Base-by-base conservation (phyloP, 2,113 vertebrate species). In the Pangasianodon gigas region DNA sequence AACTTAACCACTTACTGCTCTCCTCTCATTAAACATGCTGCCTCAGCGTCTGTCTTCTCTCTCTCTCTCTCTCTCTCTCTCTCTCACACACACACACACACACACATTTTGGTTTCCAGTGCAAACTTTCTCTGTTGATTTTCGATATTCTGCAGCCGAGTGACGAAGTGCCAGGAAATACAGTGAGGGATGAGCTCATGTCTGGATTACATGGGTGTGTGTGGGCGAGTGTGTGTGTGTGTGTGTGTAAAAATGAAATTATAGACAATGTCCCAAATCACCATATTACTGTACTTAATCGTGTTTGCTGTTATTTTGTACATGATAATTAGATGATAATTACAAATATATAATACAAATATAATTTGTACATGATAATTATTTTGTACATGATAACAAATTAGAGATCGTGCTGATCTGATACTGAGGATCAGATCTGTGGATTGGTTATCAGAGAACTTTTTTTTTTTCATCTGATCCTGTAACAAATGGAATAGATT, bases 221-320 rank as follows among this genome's bases (percentile, higher is more conserved):
- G n/a, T 83, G 51, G 37, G 80, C 24, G 81, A 37, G 51, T 37
- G 80, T 32, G 51, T 56, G 80, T 82, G 80, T 54, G 79, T 81
- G 79, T 58, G 81, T 58, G 81, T 58, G 81, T 83, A 26, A 26
- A 48, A 79, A 48, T 48, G 3, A 48, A 48, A 48, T 48, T 26
- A 79, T 26, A 26, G 29, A 7, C 62, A 29, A 29, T 29, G 10
- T 77, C 8, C 19, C 41, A 80, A 80, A 48, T 77, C 44, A 10
- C 44, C 74, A 77, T 51, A n/a, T 80, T 29, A 48, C 46, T 80
- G 74, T 46, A 11, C 21, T 41, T 41, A 24, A 77, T 46, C 5
- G 74, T 46, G 74, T 37, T 37, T 37, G 37, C 37, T 37, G 37
- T 37, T 37, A 37, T n/a, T n/a, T n/a, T n/a, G n/a, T n/a, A n/a